Base-by-base conservation (phyloP, 2,888 invertebrate species). In the Dendrolimus houi region DNA sequence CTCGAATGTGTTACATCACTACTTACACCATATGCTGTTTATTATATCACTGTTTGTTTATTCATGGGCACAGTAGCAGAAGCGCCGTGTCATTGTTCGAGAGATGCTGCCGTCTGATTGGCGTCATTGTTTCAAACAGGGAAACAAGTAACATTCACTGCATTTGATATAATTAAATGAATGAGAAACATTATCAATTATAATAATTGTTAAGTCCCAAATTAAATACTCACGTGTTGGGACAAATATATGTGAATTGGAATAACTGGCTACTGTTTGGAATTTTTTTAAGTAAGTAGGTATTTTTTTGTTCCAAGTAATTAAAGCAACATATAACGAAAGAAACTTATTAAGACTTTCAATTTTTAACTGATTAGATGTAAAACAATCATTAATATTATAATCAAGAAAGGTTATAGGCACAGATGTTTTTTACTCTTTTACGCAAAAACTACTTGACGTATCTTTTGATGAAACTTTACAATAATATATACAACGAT, bases 141-240 rank as follows among this genome's bases (percentile, higher is more conserved):
- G 85, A 85, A 88, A 83, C 81, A 74, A 77, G 75, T 74, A 74
- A 75, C 85, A 77, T 84, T 88, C 85, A 86, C 87, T 85, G 81
- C 82, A 87, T 85, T 88, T 85, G 80, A 81, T 84, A 83, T 84
- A 87, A 88, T 87, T 87, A 83, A 83, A 82, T 75, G 82, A 85
- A 82, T 81, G 85, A 83, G 87, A 85, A 86, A 81, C 78, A 77
- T 81, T 86, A 86, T 85, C 85, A 85, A 81, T 85, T 85, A 83
- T 83, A 80, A 82, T 79, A 77, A 83, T 79, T 79, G 47, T 47
- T 47, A 9, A 47, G 47, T 29, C 47, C 47, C 47, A 47, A 47
- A 6, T 47, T 47, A 47, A 47, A 47, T 10, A 47, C 47, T 9
- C 47, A 47, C 29, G 47, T 47, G 47, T 47, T 47, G 9, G 47